A percentile compares a stretch with the other conserved stretches of the same genome.
Evolutionary conservation across 2,888 invertebrate species (phyloP).

Genomic region (Thecocarcelia acutangulata): DNA sequence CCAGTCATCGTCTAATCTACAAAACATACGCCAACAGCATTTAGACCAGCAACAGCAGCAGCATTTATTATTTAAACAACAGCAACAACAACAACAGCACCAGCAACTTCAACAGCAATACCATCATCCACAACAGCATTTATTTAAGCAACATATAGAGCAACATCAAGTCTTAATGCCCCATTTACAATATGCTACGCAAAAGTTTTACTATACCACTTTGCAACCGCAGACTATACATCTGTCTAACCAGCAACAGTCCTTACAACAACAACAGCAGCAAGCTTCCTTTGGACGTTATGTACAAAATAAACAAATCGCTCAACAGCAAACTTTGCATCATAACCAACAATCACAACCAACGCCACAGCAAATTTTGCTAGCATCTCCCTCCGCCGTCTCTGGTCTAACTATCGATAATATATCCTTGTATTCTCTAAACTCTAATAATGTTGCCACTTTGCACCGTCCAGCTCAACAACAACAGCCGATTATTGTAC

Average conservation of each 20-base stretch:
- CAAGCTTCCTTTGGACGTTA: slow-evolving; percentile 63
- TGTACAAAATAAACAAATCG: slow-evolving; percentile 60
- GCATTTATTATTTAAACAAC: slow-evolving; percentile 66
- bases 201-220: slow-evolving; percentile 67
- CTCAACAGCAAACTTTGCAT: slow-evolving; percentile 51
- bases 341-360: slow-evolving; percentile 34
- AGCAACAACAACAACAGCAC: slow-evolving; percentile 59
- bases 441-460: slow-evolving; percentile 78
- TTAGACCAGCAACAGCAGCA: slow-evolving; percentile 70
- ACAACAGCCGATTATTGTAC: slow-evolving; percentile 77
- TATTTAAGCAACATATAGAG: slow-evolving; percentile 59
- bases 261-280: slow-evolving; percentile 34
- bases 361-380: slow-evolving; percentile 51
- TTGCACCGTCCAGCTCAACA: slow-evolving; percentile 77
- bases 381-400: slow-evolving; percentile 47
- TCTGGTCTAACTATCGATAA: slow-evolving; percentile 70
- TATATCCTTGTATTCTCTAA: slow-evolving; percentile 77
- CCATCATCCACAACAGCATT: slow-evolving; percentile 68
- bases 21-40: slow-evolving; percentile 68
- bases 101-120: slow-evolving; percentile 66
- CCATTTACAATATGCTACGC: slow-evolving; percentile 65
- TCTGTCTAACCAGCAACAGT: no score
- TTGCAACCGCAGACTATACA: slow-evolving; percentile 48
- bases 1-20: slow-evolving; percentile 51
- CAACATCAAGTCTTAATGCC: slow-evolving; percentile 65